A percentile compares a stretch with the other conserved stretches of the same genome.
Evolutionary conservation across 1,140 invertebrate species (phyloP).

Genomic region (Leptonema lineaticorne): DNA sequence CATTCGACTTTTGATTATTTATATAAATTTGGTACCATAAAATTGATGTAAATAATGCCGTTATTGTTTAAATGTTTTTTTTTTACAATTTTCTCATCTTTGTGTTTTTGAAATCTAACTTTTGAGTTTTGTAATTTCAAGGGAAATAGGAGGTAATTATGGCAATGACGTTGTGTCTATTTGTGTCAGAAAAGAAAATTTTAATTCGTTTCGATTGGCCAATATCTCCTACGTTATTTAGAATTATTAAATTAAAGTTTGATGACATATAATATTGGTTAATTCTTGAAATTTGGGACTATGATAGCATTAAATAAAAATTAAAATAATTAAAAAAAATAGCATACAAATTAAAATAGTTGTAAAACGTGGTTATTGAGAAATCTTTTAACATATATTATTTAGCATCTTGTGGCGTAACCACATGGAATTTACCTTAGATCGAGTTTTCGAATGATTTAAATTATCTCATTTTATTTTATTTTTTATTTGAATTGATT

Average conservation of each 20-base stretch:
- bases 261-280: too few relatives aligned
- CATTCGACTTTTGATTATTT: not conserved
- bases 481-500: too few relatives aligned
- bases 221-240: not conserved
- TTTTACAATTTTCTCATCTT: not conserved
- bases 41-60: not conserved
- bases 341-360: too few relatives aligned
- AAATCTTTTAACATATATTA: too few relatives aligned
- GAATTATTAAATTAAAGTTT: not conserved
- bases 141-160: not conserved
- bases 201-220: constrained; percentile 6
- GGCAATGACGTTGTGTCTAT: not conserved
- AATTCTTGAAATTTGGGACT: too few relatives aligned
- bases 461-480: too few relatives aligned
- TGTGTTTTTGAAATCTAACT: not conserved
- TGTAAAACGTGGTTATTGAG: too few relatives aligned
- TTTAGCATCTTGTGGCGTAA: too few relatives aligned
- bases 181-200: not conserved
- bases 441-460: too few relatives aligned
- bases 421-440: too few relatives aligned
- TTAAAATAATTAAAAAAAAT: too few relatives aligned
- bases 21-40: not conserved
- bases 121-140: not conserved
- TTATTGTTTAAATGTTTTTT: not conserved
- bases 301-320: too few relatives aligned